These are phyloP conservation scores for Portunus trituberculatus DNA, from an alignment of 1,140 invertebrate genomes.

Conservation along the genomic window DNA sequence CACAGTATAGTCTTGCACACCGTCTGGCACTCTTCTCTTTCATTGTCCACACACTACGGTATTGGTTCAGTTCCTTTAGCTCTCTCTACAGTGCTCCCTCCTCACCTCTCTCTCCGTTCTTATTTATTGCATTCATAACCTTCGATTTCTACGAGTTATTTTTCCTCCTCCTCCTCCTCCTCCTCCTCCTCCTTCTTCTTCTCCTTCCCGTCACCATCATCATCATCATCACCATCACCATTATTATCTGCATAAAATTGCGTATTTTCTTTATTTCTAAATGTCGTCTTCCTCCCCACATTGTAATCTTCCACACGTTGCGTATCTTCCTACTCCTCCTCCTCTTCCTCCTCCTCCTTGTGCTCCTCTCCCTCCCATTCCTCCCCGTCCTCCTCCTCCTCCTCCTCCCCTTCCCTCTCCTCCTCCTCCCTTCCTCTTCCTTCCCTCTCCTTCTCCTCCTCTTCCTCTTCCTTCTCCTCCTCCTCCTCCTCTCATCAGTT, in stretches of 20 bases:
- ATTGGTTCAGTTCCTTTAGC: background rate
- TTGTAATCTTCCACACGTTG: background rate
- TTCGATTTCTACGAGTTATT: background rate
- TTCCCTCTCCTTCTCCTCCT: too few relatives aligned
- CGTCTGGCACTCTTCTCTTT: too few relatives aligned
- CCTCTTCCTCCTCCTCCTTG: background rate
- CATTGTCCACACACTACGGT: background rate
- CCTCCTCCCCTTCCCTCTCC: background rate
- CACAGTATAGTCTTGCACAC: too few relatives aligned
- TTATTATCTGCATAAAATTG: too few relatives aligned
- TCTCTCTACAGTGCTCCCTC: too few relatives aligned
- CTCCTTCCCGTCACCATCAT: background rate
- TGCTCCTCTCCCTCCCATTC: too few relatives aligned
- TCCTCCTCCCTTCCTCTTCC: background rate
- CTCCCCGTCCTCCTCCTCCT: background rate
- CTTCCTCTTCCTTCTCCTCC: too few relatives aligned
- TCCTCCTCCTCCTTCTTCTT: background rate
- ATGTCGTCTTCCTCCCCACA: too few relatives aligned
- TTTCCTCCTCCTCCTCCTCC: background rate
- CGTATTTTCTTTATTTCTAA: too few relatives aligned
- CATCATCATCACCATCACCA: too few relatives aligned
- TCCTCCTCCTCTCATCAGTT: background rate
- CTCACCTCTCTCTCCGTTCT: background rate
- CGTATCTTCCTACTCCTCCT: background rate
- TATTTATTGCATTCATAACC: background rate